These are phyloP conservation scores for Heliothis subflexa DNA, from an alignment of 1,140 invertebrate genomes.

Conservation along the genomic window DNA sequence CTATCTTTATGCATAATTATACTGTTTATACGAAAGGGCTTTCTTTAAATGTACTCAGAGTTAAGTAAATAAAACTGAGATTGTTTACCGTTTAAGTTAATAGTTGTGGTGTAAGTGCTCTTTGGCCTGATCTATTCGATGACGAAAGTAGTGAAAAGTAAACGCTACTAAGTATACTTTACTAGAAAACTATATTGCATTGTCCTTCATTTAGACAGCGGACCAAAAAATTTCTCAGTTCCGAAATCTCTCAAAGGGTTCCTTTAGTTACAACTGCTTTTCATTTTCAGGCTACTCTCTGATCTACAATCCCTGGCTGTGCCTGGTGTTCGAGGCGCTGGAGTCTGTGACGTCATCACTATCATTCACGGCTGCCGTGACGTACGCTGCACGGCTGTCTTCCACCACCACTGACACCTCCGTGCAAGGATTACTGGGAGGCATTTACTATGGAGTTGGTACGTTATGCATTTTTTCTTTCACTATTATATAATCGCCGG, in stretches of 20 bases:
- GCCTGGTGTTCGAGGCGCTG: constrained; percentile 93
- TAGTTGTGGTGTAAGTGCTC: too few species aligned
- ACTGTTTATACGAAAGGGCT: background rate
- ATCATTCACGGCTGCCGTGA: constrained; percentile 93
- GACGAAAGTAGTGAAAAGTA: too few species aligned
- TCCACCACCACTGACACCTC: constrained; percentile 93
- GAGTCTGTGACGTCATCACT: constrained; percentile 94
- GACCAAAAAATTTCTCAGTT: background rate
- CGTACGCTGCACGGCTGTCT: constrained; percentile 92
- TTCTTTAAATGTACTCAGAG: background rate
- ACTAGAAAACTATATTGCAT: too few species aligned
- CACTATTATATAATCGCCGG: too few species aligned
- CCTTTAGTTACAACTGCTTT: background rate
- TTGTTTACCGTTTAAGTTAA: background rate
- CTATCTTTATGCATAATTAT: background rate
- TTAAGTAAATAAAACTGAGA: too few species aligned
- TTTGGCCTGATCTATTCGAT: too few species aligned
- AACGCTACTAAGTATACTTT: too few species aligned
- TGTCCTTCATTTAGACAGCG: too few species aligned
- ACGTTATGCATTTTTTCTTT: constrained; percentile 49
- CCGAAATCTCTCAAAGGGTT: background rate
- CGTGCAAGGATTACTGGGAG: constrained; percentile 93
- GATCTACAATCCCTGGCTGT: constrained; percentile 93
- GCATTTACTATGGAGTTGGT: constrained; percentile 94
- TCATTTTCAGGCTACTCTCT: constrained; percentile 90